Conservation (phyloP, 1,140 invertebrate species). For the Drosophila nigrodunni region DNA sequence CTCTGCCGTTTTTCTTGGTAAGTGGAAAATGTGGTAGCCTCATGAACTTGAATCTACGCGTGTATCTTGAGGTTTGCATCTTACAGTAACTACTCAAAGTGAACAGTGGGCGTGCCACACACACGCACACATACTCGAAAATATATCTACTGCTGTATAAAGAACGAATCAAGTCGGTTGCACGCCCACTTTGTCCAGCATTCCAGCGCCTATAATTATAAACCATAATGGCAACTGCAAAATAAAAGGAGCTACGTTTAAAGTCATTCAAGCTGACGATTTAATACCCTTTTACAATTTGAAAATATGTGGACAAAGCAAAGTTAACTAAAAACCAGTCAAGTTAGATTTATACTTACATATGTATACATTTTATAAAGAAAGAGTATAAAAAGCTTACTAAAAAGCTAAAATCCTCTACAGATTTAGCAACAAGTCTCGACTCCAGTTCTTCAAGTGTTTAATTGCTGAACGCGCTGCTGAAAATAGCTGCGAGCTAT, state of each 20-base stretch:
- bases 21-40: constrained; percentile 44
- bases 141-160: constrained; percentile 3
- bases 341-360: too few species aligned
- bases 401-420: constrained; percentile 4
- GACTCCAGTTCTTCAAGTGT: constrained; percentile 67
- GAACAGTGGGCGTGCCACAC: constrained; percentile 28
- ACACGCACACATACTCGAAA: not conserved
- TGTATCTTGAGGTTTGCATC: constrained; percentile 39
- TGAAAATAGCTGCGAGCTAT: constrained; percentile 78
- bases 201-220: constrained; percentile 77
- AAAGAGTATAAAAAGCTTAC: not conserved
- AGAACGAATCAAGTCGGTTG: constrained; percentile 29
- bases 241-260: constrained; percentile 32
- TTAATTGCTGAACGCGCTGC: constrained; percentile 71
- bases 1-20: constrained; percentile 70
- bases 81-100: constrained; percentile 22
- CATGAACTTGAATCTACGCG: constrained; percentile 5
- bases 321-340: too few species aligned
- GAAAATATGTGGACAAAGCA: too few species aligned
- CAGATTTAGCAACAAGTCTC: constrained; percentile 42
- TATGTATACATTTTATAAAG: too few species aligned
- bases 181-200: constrained; percentile 50
- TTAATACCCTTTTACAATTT: not conserved
- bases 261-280: not conserved
- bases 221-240: constrained; percentile 74